Percentiles rank a stretch among this genome's conserved stretches.
Evolutionary conservation across 2,113 vertebrate genomes (phyloP).

Genomic region (Hemiprocne comata): DNA sequence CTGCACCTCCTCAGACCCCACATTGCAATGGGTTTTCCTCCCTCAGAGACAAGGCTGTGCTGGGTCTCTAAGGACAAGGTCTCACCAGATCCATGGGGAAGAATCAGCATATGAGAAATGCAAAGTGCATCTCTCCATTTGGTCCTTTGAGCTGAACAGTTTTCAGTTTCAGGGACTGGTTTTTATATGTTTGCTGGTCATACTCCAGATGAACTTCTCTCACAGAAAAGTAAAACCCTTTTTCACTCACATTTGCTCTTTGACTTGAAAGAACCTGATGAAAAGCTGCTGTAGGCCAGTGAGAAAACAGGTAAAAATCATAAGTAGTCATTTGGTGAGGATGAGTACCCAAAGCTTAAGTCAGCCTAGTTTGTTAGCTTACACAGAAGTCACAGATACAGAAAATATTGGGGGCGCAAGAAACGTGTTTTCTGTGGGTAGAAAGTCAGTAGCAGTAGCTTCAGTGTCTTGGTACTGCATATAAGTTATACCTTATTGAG

Average conservation of each 20-base stretch:
- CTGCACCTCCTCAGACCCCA: neutral
- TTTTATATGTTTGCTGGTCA: neutral
- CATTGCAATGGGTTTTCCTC: neutral
- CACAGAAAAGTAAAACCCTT: neutral
- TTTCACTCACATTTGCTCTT: neutral
- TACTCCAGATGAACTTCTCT: neutral
- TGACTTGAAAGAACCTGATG: neutral
- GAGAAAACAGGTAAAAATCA: neutral
- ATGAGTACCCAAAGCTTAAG: neutral
- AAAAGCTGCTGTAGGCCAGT: neutral
- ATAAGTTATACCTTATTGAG: neutral
- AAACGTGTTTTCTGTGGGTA: neutral
- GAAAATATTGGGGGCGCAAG: neutral
- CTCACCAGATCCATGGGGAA: neutral
- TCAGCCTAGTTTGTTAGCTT: neutral
- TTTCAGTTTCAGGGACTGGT: neutral
- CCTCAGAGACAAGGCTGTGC: neutral
- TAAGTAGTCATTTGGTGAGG: neutral
- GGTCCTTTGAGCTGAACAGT: neutral
- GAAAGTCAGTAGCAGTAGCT: neutral
- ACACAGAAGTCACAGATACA: neutral
- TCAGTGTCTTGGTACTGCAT: neutral
- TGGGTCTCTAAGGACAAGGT: neutral
- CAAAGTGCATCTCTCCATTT: neutral
- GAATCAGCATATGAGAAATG: neutral